Evolutionary conservation across 2,888 invertebrate genomes (phyloP).

Genomic region (Apamea anceps): DNA sequence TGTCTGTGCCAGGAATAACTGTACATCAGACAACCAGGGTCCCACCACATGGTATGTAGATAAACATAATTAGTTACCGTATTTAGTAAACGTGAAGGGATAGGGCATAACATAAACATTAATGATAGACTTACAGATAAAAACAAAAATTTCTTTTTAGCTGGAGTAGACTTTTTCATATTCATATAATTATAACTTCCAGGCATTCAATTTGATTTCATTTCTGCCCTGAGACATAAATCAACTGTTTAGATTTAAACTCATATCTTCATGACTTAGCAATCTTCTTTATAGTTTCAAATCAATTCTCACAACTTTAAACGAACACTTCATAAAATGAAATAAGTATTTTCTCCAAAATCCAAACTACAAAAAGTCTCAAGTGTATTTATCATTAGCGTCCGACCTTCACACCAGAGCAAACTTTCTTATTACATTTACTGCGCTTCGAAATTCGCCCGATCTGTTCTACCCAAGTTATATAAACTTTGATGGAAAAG

Average conservation of each 20-base stretch:
- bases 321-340: background rate
- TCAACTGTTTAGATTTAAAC: background rate
- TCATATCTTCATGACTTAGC: background rate
- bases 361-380: constrained; percentile 30
- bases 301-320: background rate
- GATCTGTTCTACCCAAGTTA: constrained; percentile 58
- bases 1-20: too few relatives aligned
- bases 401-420: constrained; percentile 48
- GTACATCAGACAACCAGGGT: too few relatives aligned
- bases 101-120: too few relatives aligned
- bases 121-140: too few relatives aligned
- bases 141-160: background rate
- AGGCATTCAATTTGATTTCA: too few relatives aligned
- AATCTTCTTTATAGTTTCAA: background rate
- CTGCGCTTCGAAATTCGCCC: constrained; percentile 47
- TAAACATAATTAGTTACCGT: too few relatives aligned
- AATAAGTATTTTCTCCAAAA: constrained; percentile 27
- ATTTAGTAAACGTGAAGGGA: too few relatives aligned
- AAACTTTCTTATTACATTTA: constrained; percentile 64
- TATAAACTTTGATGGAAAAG: constrained; percentile 68
- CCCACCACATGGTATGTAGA: too few relatives aligned
- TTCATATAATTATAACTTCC: too few relatives aligned
- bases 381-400: constrained; percentile 35
- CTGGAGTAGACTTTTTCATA: too few relatives aligned
- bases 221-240: background rate